Base-by-base conservation (phyloP, 2,113 vertebrate genomes). In the Zosterops hypoxanthus region DNA sequence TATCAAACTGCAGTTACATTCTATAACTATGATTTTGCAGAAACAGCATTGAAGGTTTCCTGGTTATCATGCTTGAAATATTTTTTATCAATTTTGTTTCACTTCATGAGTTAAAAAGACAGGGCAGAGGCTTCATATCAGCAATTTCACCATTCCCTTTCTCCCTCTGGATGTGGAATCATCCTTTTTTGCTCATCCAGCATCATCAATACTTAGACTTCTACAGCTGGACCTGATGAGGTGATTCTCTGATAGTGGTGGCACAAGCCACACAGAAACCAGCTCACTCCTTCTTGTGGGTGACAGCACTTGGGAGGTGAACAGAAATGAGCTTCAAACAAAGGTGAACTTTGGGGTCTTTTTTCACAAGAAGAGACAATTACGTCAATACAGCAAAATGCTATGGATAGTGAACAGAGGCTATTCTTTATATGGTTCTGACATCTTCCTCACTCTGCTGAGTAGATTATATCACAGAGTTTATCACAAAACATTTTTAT, bases 21-120 rank as follows among this genome's bases (percentile, higher is more conserved):
- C 25, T 46, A 0, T 33, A 88, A 91, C 25, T 49, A 64, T 18
- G 56, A 90, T 70, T 90, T 41, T 88, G n/a, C 61, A 91, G 87
- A 87, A 95, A 60, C 8, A 68, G 28, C 24, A 64, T 20, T 34
- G 36, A 85, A 34, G 36, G 16, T 47, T 90, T 91, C 46, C 59
- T 47, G 29, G 20, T 73, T 49, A 72, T 50, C 85, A 63, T 46
- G 22, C 53, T 64, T 85, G 61, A 76, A 86, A 72, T 52, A 76
- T 9, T 78, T 92, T 86, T 91, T 82, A 91, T 56, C 25, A 39
- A 76, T 91, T 94, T 86, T 75, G 31, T 41, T 76, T 92, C 57
- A 88, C 22, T 65, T 73, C 24, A 19, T 47, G 31, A 93, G 22
- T 61, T 87, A 81, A 90, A 86, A 95, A 90, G 52, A 57, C 26